Conservation (phyloP, 2,797 vertebrate genomes). For the Rallus crepitans region DNA sequence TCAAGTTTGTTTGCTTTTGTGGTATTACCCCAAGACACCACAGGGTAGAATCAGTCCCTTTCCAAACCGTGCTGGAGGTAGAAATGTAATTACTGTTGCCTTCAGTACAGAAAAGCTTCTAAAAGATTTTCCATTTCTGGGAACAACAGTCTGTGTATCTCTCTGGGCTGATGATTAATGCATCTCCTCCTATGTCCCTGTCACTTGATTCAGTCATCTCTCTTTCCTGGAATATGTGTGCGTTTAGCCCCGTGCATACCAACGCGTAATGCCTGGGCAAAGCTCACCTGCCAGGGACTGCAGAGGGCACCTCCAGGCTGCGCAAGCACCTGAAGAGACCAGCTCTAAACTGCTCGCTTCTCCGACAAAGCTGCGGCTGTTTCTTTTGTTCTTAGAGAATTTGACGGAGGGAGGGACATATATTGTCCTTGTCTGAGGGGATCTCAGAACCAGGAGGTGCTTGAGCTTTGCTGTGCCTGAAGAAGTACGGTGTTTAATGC, state of each 20-base stretch:
- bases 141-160: not conserved
- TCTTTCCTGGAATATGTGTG: not conserved
- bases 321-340: not conserved
- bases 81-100: conserved; percentile 3
- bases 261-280: not conserved
- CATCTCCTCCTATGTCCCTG: not conserved
- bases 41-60: not conserved
- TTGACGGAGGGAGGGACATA: not conserved
- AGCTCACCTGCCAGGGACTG: not conserved
- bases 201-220: not conserved
- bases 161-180: conserved; percentile 29
- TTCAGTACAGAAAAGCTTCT: not conserved
- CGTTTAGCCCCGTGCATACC: not conserved
- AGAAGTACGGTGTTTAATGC: not conserved
- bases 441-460: not conserved
- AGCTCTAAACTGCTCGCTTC: not conserved
- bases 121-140: conserved; percentile 36
- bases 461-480: not conserved
- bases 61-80: not conserved
- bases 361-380: not conserved
- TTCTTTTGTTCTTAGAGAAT: not conserved
- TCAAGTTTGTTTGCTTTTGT: not conserved
- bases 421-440: not conserved
- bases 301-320: conserved; percentile 11
- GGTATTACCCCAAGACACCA: not conserved